Evolutionary conservation across 2,888 invertebrate genomes (phyloP).

Genomic region (Lasioglossum figueresi): DNA sequence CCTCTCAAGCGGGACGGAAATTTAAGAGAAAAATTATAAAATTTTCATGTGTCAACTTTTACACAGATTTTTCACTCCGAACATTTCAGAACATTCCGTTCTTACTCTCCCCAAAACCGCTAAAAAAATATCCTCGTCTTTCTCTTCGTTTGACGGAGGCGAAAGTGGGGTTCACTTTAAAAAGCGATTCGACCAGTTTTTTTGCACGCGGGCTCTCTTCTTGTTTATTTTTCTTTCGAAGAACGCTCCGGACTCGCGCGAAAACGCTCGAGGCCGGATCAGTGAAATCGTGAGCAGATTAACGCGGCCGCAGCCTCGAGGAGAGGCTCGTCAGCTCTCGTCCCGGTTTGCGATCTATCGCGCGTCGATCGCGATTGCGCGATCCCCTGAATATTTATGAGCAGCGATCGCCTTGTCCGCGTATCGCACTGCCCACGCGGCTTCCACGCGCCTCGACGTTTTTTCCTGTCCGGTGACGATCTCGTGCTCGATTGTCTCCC

Average conservation of each 20-base stretch:
- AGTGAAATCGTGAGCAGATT: slow-evolving; percentile 41
- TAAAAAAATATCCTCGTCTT: background rate
- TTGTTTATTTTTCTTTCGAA: background rate
- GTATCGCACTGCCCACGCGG: slow-evolving; percentile 1
- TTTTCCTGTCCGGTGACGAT: background rate
- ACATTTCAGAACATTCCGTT: too few relatives aligned
- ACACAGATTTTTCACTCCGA: background rate
- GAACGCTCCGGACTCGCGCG: background rate
- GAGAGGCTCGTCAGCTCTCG: slow-evolving; percentile 15
- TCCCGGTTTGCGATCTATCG: slow-evolving; percentile 18
- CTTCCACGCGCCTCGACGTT: background rate
- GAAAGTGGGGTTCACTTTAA: background rate
- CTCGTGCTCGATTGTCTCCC: background rate
- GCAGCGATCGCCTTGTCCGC: slow-evolving; percentile 6
- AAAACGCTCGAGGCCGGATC: slow-evolving; percentile 7
- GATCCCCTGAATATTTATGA: slow-evolving; percentile 49
- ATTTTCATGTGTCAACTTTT: too few relatives aligned
- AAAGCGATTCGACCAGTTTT: background rate
- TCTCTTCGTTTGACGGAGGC: background rate
- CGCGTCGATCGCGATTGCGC: slow-evolving; percentile 21
- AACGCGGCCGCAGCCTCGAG: slow-evolving; percentile 41
- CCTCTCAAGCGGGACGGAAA: too few relatives aligned
- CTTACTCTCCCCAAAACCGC: background rate
- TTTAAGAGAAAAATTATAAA: too few relatives aligned
- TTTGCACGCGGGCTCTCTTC: background rate